These are phyloP conservation scores for Macrophya alboannulata DNA, from an alignment of 2,888 invertebrate genomes.

Conservation along the genomic window DNA sequence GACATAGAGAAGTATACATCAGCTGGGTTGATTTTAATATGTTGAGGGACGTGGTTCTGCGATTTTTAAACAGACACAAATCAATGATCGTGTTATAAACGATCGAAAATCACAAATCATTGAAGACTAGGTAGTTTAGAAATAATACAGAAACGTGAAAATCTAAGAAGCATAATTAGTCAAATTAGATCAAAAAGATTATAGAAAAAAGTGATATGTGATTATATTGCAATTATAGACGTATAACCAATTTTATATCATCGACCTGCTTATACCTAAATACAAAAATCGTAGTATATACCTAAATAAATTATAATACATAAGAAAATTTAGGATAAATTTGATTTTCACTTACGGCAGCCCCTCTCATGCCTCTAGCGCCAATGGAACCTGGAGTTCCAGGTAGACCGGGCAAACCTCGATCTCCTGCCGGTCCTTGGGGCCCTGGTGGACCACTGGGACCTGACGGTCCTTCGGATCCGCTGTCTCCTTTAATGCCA, in stretches of 20 bases:
- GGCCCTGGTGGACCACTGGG: slow-evolving; percentile 87
- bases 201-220: neutral
- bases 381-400: slow-evolving; percentile 86
- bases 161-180: neutral
- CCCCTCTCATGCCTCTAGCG: slow-evolving; percentile 85
- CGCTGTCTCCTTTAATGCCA: slow-evolving; percentile 89
- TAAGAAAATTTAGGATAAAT: slow-evolving; percentile 59
- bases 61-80: neutral
- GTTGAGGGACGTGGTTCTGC: neutral
- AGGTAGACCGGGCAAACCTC: slow-evolving; percentile 84
- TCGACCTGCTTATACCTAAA: too few relatives aligned
- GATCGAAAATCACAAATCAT: neutral
- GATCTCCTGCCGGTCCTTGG: slow-evolving; percentile 86
- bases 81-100: neutral
- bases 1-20: slow-evolving; percentile 24
- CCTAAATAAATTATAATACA: slow-evolving; percentile 47
- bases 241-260: neutral
- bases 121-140: neutral
- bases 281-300: neutral
- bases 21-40: neutral
- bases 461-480: slow-evolving; percentile 87
- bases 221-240: too few relatives aligned
- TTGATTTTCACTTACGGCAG: slow-evolving; percentile 81
- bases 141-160: neutral
- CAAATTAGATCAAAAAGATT: neutral